Conservation (phyloP, 1,140 invertebrate species). For the Ips typographus region DNA sequence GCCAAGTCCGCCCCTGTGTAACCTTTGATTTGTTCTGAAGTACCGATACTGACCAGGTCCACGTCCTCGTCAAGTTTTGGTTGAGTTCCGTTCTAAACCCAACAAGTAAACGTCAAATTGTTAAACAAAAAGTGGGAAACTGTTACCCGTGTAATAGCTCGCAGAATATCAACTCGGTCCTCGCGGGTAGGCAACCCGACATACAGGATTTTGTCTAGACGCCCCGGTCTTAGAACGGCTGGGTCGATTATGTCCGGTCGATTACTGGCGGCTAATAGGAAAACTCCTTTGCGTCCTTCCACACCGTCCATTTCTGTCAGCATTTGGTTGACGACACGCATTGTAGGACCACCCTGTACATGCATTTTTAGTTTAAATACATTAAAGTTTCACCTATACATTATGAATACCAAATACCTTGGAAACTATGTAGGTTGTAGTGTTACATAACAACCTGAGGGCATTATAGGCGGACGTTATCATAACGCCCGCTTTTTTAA, state of each 20-base stretch:
- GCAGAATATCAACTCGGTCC: slow-evolving; percentile 87
- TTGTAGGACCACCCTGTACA: slow-evolving; percentile 64
- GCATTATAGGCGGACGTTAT: too few species aligned
- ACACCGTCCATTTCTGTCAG: slow-evolving; percentile 99
- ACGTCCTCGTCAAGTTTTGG: slow-evolving; percentile 78
- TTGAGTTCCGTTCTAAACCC: slow-evolving; percentile 68
- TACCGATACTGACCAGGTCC: slow-evolving; percentile 67
- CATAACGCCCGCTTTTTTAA: too few species aligned
- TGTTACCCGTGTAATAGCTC: slow-evolving; percentile 83
- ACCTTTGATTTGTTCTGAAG: slow-evolving; percentile 68
- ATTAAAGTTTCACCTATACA: neutral
- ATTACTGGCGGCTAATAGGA: slow-evolving; percentile 95
- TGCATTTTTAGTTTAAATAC: neutral
- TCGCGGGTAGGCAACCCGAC: slow-evolving; percentile 82
- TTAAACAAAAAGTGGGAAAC: neutral
- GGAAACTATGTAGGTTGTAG: too few species aligned
- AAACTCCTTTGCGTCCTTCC: slow-evolving; percentile 85
- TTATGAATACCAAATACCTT: too few species aligned
- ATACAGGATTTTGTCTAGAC: slow-evolving; percentile 92
- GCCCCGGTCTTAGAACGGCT: slow-evolving; percentile 90
- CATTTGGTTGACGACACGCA: slow-evolving; percentile 93
- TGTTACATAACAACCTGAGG: too few species aligned
- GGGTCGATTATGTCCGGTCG: slow-evolving; percentile 96
- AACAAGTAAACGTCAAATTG: neutral
- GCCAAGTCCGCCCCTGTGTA: slow-evolving; percentile 93